A percentile compares a stretch with the other conserved stretches of the same genome.
Evolutionary conservation across 2,113 vertebrate genomes (phyloP).

Genomic region (Mobula birostris): DNA sequence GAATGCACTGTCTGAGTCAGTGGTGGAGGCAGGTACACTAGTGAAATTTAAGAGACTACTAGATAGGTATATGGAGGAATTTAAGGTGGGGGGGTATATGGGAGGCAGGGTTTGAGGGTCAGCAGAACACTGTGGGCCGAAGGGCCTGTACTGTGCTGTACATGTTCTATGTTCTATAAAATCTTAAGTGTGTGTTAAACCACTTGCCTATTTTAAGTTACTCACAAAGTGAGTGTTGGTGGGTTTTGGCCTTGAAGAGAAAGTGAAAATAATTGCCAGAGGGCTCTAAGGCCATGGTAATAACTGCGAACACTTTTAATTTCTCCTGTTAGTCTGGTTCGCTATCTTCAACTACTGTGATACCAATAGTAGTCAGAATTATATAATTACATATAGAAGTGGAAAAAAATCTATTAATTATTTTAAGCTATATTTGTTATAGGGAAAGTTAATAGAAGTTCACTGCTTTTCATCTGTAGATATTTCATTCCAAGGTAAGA

Average conservation of each 20-base stretch:
- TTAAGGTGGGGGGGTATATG: too few relatives aligned
- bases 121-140: too few relatives aligned
- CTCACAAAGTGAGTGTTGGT: neutral
- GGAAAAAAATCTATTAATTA: too few relatives aligned
- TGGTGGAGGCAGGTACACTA: too few relatives aligned
- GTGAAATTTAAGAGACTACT: too few relatives aligned
- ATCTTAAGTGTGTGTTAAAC: neutral
- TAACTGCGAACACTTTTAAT: neutral
- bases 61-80: too few relatives aligned
- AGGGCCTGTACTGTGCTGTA: too few relatives aligned
- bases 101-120: too few relatives aligned
- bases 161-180: too few relatives aligned
- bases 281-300: neutral
- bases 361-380: neutral
- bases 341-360: neutral
- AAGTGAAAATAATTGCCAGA: neutral
- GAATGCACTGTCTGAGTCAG: too few relatives aligned
- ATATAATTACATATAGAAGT: neutral
- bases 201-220: neutral
- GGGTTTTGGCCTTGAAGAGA: neutral
- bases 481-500: neutral
- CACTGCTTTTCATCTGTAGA: neutral
- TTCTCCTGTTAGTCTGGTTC: neutral
- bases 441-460: neutral
- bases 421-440: neutral